These are phyloP conservation scores for Blastomussa wellsi DNA, from an alignment of 92 coral and sea anemone genomes.

Conservation along the genomic window DNA sequence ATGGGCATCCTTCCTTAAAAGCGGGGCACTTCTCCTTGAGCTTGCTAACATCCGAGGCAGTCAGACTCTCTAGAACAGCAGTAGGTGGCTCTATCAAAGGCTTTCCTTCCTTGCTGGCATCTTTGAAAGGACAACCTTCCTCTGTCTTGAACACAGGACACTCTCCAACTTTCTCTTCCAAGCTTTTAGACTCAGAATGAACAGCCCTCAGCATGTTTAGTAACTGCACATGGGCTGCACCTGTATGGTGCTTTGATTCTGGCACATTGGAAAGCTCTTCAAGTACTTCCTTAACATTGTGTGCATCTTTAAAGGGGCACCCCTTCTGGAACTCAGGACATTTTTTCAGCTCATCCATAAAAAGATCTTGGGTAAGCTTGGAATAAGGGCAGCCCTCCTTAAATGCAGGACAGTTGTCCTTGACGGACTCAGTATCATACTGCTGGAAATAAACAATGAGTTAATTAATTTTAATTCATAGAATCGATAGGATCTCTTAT, in stretches of 20 bases:
- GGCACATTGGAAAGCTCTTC: slow-evolving; percentile 76
- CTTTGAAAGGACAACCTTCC: slow-evolving; percentile 84
- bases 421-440: slow-evolving; percentile 51
- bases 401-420: slow-evolving; percentile 92
- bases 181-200: slow-evolving; percentile 64
- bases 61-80: slow-evolving; percentile 54
- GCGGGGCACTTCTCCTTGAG: slow-evolving; percentile 93
- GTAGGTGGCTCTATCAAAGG: slow-evolving; percentile 72
- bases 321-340: slow-evolving; percentile 86
- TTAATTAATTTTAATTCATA: no score
- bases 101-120: slow-evolving; percentile 76
- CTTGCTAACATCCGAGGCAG: slow-evolving; percentile 65
- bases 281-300: slow-evolving; percentile 65
- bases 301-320: slow-evolving; percentile 81
- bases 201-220: slow-evolving; percentile 60
- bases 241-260: slow-evolving; percentile 71
- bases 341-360: slow-evolving; percentile 72
- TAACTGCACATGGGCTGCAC: slow-evolving; percentile 69
- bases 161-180: slow-evolving; percentile 72
- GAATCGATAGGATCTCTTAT: not conserved
- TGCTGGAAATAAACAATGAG: not conserved
- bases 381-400: slow-evolving; percentile 92
- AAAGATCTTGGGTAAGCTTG: slow-evolving; percentile 63
- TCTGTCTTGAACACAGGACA: slow-evolving; percentile 77
- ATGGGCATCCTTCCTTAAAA: slow-evolving; percentile 93